Conservation (phyloP, 2,797 vertebrate species). For the Denticeps clupeoides region DNA sequence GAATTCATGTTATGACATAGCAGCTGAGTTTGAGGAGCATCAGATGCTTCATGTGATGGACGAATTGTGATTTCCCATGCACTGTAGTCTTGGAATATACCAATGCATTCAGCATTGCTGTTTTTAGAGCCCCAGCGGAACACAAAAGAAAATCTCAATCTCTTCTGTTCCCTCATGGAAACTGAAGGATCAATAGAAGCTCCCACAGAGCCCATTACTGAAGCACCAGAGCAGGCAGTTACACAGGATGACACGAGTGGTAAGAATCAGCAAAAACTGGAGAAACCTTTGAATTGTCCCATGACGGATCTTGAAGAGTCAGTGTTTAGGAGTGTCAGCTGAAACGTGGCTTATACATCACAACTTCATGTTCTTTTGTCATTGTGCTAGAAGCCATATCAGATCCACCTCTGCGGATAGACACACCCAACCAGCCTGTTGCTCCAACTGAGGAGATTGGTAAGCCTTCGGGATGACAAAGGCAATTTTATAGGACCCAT, state of each 20-base stretch:
- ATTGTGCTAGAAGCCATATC: neutral
- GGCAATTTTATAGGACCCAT: neutral
- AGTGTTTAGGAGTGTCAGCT: neutral
- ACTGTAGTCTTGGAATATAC: no score
- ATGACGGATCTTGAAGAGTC: neutral
- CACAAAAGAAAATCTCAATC: no score
- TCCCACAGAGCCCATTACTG: neutral
- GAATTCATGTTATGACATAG: no score
- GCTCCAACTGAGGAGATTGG: neutral
- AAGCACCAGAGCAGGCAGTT: neutral
- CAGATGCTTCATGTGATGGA: no score
- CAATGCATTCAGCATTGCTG: no score
- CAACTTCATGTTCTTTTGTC: neutral
- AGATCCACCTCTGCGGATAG: neutral
- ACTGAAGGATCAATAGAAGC: neutral
- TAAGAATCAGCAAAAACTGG: neutral
- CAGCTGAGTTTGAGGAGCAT: no score
- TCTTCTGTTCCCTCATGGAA: no score
- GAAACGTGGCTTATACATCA: neutral
- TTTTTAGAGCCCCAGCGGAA: no score
- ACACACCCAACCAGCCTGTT: neutral
- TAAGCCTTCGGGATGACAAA: neutral
- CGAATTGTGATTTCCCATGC: no score
- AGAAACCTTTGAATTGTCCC: neutral
- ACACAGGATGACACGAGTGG: neutral